Evolutionary conservation across 2,113 vertebrate species (phyloP).

Genomic region (Peromyscus polionotus): DNA sequence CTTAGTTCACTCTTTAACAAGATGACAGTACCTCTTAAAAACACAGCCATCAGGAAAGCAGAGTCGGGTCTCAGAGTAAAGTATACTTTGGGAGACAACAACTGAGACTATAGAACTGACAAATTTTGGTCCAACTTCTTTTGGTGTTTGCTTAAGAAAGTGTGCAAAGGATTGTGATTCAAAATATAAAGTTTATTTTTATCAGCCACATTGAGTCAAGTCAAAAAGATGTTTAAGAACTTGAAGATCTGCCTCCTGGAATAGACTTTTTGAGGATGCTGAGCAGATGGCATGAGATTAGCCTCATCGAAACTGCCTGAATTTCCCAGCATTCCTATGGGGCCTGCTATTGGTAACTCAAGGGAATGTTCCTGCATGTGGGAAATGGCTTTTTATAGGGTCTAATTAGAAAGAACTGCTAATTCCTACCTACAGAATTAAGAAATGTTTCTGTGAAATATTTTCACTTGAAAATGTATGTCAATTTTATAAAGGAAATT

Average conservation of each 20-base stretch:
- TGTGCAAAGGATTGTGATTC: slow-evolving; percentile 86
- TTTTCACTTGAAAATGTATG: slow-evolving; percentile 71
- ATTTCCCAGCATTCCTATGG: slow-evolving; percentile 79
- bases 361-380: slow-evolving; percentile 70
- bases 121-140: slow-evolving; percentile 85
- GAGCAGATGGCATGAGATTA: slow-evolving; percentile 82
- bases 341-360: slow-evolving; percentile 75
- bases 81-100: slow-evolving; percentile 77
- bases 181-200: slow-evolving; percentile 89
- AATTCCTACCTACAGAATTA: slow-evolving; percentile 70
- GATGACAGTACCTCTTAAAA: slow-evolving; percentile 77
- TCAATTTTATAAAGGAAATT: slow-evolving; percentile 77
- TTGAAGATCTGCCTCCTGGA: slow-evolving; percentile 83
- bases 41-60: slow-evolving; percentile 68
- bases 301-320: slow-evolving; percentile 78
- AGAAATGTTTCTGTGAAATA: slow-evolving; percentile 75
- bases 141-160: slow-evolving; percentile 79
- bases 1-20: slow-evolving; percentile 82
- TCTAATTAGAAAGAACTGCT: slow-evolving; percentile 77
- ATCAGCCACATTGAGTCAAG: slow-evolving; percentile 85
- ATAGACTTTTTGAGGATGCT: slow-evolving; percentile 83
- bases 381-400: slow-evolving; percentile 76
- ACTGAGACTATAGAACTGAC: slow-evolving; percentile 83
- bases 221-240: slow-evolving; percentile 87
- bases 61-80: slow-evolving; percentile 63